These are phyloP conservation scores for Agonopterix alstromeriana DNA, from an alignment of 2,888 invertebrate species.

Conservation along the genomic window DNA sequence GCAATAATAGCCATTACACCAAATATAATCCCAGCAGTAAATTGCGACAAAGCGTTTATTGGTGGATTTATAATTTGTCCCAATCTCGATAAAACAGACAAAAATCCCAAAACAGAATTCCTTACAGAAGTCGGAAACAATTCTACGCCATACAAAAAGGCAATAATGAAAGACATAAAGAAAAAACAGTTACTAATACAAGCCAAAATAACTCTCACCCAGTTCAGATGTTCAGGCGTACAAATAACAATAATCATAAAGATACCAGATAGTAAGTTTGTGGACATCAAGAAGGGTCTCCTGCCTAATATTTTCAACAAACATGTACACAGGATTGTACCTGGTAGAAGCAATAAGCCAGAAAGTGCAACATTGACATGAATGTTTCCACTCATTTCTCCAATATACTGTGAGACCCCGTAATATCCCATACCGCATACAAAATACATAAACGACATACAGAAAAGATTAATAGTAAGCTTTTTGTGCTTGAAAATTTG, in stretches of 20 bases:
- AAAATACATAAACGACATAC: constrained; percentile 83
- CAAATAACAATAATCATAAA: constrained; percentile 41
- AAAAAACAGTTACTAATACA: constrained; percentile 82
- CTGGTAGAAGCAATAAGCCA: constrained; percentile 79
- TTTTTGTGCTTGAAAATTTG: constrained; percentile 56
- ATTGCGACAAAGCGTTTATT: constrained; percentile 76
- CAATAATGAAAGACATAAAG: constrained; percentile 87
- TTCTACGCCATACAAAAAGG: constrained; percentile 90
- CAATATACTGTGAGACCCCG: constrained; percentile 87
- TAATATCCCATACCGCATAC: constrained; percentile 90
- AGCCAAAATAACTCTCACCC: constrained; percentile 77
- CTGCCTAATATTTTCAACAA: constrained; percentile 78
- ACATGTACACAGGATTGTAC: constrained; percentile 75
- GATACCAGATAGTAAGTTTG: constrained; percentile 57
- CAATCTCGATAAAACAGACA: constrained; percentile 86
- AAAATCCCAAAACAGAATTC: constrained; percentile 87
- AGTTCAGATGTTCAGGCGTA: constrained; percentile 33
- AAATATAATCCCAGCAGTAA: constrained; percentile 68
- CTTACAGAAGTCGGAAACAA: constrained; percentile 90
- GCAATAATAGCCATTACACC: constrained; percentile 80
- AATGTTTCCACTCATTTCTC: constrained; percentile 84
- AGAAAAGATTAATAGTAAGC: constrained; percentile 78
- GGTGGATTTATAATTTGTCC: constrained; percentile 89
- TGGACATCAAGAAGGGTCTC: constrained; percentile 75
- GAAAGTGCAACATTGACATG: constrained; percentile 87